Evolutionary conservation across 2,888 invertebrate genomes (phyloP), one percentile per base, ranked within the genome.

Genomic region (Coecobrya sp.): DNA sequence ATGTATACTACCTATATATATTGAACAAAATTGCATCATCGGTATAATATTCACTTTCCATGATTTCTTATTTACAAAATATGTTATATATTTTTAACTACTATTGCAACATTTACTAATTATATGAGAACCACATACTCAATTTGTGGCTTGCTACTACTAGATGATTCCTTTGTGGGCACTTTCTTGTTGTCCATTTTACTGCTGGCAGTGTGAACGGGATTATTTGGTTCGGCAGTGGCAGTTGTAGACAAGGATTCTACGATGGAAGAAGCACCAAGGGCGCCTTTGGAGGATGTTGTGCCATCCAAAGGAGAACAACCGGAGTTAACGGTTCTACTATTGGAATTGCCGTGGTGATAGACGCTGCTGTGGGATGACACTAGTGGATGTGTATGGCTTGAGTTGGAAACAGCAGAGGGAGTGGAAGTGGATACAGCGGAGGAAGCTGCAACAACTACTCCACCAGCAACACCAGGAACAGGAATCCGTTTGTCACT

Each of bases 51-150:
- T 68, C n/a, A 62, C 42, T 81, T 55, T n/a, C 52, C 16, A 55
- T 27, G 62, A 5, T 4, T 8, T 42, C 16, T 65, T 36, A 25
- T 55, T 27, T 25, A 42, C 8, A 36, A 36, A n/a, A 84, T 19
- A 30, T 19, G 27, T 2, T 4, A 22, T 2, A 36, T 25, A 81
- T 1, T n/a, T n/a, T n/a, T n/a, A n/a, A n/a, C n/a, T 62, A 27
- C 27, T 68, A 45, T 4, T 19, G 59, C 2, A 8, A 36, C 52
- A 36, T 19, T 13, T 42, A 42, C 1, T 36, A 36, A 13, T 65
- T 91, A 91, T 42, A 91, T 79, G 59, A 92, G 88, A 84, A 92
- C 92, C 87, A 92, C 92, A 52, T 92, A 92, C 27, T 92, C 92
- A 85, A 92, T 92, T 73, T 92, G 92, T 16, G 92, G 87, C 19